Conservation (phyloP, 2,113 vertebrate species). For the Pachypanchax playfairii region DNA sequence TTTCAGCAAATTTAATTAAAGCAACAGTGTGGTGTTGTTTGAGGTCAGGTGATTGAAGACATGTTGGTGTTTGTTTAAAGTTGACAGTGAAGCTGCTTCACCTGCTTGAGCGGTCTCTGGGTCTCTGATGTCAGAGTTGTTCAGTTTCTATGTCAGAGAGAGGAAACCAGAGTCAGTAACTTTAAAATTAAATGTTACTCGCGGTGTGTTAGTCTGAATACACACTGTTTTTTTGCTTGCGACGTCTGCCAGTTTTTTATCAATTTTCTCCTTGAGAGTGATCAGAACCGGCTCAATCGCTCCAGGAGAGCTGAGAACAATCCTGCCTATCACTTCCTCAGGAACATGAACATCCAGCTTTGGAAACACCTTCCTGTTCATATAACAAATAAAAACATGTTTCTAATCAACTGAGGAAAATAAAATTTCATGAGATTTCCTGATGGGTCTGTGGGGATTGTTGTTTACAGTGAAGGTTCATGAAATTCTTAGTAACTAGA, state of each 20-base stretch:
- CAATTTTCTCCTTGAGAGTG: slow-evolving; percentile 72
- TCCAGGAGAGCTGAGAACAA: slow-evolving; percentile 67
- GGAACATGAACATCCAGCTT: slow-evolving; percentile 79
- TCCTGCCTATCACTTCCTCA: slow-evolving; percentile 72
- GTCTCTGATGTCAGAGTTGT: slow-evolving; percentile 60
- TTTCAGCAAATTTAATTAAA: slow-evolving; percentile 17
- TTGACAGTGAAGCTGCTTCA: slow-evolving; percentile 10
- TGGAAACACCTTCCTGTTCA: slow-evolving; percentile 80
- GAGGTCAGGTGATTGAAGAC: background rate
- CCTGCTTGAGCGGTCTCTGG: slow-evolving; percentile 47
- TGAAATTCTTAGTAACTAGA: slow-evolving; percentile 28
- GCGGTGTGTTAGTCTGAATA: slow-evolving; percentile 3
- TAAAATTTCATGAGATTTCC: slow-evolving; percentile 4
- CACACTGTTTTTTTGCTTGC: slow-evolving; percentile 50
- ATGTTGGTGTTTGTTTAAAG: background rate
- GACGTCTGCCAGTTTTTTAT: slow-evolving; percentile 53
- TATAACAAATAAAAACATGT: slow-evolving; percentile 4
- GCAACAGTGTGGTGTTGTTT: background rate
- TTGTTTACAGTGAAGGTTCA: slow-evolving; percentile 29
- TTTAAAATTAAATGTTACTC: background rate
- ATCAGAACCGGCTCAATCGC: slow-evolving; percentile 76
- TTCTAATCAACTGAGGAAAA: slow-evolving; percentile 21
- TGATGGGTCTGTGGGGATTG: slow-evolving; percentile 5
- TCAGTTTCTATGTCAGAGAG: slow-evolving; percentile 54
- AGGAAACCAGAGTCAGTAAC: background rate